Percentiles rank a stretch among this genome's conserved stretches.
These are phyloP conservation scores for Strigops habroptila DNA, from an alignment of 2,113 vertebrate genomes.

Conservation along the genomic window DNA sequence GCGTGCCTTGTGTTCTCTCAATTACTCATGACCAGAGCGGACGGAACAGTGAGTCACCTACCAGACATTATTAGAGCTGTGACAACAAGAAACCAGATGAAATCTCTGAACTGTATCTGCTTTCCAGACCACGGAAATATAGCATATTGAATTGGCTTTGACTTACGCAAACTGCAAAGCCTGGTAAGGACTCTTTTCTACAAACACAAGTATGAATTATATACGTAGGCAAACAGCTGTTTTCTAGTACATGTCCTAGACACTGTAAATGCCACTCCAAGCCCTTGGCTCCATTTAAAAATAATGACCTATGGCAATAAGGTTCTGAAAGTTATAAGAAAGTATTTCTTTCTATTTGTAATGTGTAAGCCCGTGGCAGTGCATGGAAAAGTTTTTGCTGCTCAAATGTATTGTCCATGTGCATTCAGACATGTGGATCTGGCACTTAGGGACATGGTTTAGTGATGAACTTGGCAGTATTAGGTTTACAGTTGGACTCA, in stretches of 20 bases:
- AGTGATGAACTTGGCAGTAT: neutral
- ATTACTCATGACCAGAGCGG: neutral
- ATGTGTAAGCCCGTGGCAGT: neutral
- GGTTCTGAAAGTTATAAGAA: neutral
- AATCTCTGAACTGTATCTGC: neutral
- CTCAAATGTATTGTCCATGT: neutral
- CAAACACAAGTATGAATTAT: neutral
- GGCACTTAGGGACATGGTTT: neutral
- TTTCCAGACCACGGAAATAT: neutral
- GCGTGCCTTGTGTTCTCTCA: neutral
- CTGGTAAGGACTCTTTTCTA: neutral
- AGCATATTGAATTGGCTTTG: neutral
- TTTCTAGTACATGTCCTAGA: neutral
- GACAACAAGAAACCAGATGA: neutral
- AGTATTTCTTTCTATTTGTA: neutral
- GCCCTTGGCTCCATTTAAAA: neutral
- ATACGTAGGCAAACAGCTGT: neutral
- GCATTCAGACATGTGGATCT: neutral
- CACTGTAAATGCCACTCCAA: neutral
- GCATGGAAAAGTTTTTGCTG: neutral
- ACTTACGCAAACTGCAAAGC: neutral
- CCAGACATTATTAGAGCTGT: neutral
- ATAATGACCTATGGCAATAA: neutral
- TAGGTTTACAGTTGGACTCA: neutral
- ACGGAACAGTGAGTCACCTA: slow-evolving; percentile 12